Evolutionary conservation across 1,140 invertebrate species (phyloP), one percentile per base, ranked within the genome.

Genomic region (Drosophila pallidifrons): DNA sequence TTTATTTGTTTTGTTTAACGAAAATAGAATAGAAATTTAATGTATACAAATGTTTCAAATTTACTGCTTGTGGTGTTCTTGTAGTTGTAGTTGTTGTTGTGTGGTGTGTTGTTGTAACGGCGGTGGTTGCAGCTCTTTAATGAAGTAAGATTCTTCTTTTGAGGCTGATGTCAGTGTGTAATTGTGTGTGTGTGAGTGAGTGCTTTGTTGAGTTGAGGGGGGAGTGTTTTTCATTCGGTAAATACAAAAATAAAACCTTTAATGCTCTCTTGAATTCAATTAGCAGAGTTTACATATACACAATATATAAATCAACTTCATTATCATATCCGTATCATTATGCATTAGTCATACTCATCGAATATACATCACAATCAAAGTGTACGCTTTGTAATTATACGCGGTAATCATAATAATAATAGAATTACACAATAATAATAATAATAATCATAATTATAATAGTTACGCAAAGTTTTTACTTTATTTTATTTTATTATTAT

Each of bases 311-410:
- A 88, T 87, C 85, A 88, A 89, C 85, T 88, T 88, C 85, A 88
- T 88, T 88, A 88, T 88, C 85, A 88, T 88, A 88, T 88, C 85
- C 85, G 83, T 88, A 89, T 89, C 85, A 89, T 89, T 81, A 86
- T 86, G 75, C 77, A 78, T 85, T 82, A 86, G 75, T 81, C 76
- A 80, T 89, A 83, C 80, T 88, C 81, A 83, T 89, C 85, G 81
- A 88, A 88, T 88, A 89, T 89, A 89, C 85, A 89, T 89, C 85
- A 89, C 85, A 89, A 89, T 89, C 81, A 89, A 89, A 89, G 85
- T 88, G 85, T 88, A 88, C 85, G 85, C 85, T 85, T 87, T 87
- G 82, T 82, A 86, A 77, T 83, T 70, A 82, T 81, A 81, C 79
- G 65, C 66, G 67, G 61, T 83, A 83, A 86, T 86, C 69, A 72